Evolutionary conservation across 2,888 invertebrate genomes (phyloP).

Genomic region (Drosophila melanosoma): DNA sequence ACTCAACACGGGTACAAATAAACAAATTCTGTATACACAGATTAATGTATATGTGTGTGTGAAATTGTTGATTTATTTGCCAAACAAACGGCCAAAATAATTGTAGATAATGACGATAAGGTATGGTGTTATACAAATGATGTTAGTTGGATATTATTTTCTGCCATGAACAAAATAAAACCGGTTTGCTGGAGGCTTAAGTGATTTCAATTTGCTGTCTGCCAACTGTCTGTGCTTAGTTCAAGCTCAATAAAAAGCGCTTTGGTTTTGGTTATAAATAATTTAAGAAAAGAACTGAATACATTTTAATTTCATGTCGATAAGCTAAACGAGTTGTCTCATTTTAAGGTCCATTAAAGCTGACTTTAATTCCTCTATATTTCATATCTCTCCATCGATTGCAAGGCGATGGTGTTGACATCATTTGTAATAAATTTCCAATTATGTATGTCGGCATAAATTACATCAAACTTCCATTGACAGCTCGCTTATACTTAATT

Average conservation of each 20-base stretch:
- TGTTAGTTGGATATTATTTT: constrained; percentile 16
- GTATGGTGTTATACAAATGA: constrained; percentile 41
- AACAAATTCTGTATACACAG: constrained; percentile 39
- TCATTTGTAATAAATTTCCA: constrained; percentile 70
- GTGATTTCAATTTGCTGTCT: constrained; percentile 26
- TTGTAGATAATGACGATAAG: constrained; percentile 63
- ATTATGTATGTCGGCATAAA: constrained; percentile 70
- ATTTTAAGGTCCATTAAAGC: constrained; percentile 58
- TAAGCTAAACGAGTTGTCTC: constrained; percentile 38
- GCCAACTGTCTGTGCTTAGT: background rate
- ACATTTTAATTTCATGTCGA: constrained; percentile 53
- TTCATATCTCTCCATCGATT: constrained; percentile 1
- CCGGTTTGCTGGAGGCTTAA: constrained; percentile 35
- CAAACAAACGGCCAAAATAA: constrained; percentile 56
- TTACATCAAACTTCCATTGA: constrained; percentile 36
- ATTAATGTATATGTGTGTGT: constrained; percentile 15
- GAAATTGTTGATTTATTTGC: constrained; percentile 59
- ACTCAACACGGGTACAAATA: constrained; percentile 15
- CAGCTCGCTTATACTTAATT: constrained; percentile 49
- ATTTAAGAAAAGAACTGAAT: constrained; percentile 20
- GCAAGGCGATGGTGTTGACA: constrained; percentile 59
- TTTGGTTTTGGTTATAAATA: constrained; percentile 4
- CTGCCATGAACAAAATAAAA: constrained; percentile 35
- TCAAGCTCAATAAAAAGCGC: background rate
- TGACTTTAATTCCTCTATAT: constrained; percentile 28